Base-by-base conservation (phyloP, 2,797 vertebrate genomes). In the Trematomus bernacchii region DNA sequence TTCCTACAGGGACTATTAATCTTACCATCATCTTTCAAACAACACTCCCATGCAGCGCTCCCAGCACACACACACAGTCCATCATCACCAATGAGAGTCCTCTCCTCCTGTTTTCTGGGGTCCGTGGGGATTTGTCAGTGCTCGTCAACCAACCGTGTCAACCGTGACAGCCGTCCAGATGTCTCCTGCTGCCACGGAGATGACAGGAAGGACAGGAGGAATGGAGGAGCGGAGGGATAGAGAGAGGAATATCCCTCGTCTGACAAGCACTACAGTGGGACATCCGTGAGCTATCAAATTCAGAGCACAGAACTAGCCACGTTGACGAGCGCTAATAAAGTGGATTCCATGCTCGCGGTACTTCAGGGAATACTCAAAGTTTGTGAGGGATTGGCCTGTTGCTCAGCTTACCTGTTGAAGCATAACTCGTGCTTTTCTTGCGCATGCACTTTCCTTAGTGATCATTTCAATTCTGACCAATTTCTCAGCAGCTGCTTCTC, bases 91-190 rank as follows among this genome's bases (percentile, higher is more conserved):
- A 88, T 88, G 73, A 89, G 82, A 88, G 77, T 87, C 83, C 82
- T 90, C 89, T 90, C 89, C 87, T 86, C 86, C 91, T 89, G 91
- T 92, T 90, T 85, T 71, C 82, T 66, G 79, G 48, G 77, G 86
- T 93, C 94, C 89, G 4, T 72, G 72, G 95, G 94, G 95, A 95
- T 87, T 93, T 89, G 91, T 95, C 95, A 94, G 85, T 85, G 83
- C 91, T 94, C 92, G 85, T 93, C 93, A 92, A 92, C 91, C 90
- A 92, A 94, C 92, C 91, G 90, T 94, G 93, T 95, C 93, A 92
- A 95, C 92, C 91, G 82, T 96, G 95, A 96, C 95, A 95, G 93
- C 94, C 92, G 93, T 94, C 94, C 95, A 96, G 95, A 95, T 96
- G 95, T 95, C 94, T 95, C 90, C 89, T 74, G 87, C 90, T 87